Evolutionary conservation across 35 echinoderm and acorn worm species (phyloP).

Genomic region (Apostichopus californicus): DNA sequence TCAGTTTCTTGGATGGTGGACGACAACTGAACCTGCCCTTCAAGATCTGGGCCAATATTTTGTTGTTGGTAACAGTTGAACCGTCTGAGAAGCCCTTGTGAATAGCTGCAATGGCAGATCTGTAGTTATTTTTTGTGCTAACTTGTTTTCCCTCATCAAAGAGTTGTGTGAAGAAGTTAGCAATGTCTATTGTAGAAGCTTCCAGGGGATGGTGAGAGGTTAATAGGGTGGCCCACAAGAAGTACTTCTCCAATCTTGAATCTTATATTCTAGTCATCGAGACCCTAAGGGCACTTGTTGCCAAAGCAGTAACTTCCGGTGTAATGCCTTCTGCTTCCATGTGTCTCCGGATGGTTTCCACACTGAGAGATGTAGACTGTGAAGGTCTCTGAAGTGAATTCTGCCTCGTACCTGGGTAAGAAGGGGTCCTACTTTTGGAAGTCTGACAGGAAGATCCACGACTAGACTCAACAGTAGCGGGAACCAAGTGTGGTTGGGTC

Average conservation of each 20-base stretch:
- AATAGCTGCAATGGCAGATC: neutral
- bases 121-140: neutral
- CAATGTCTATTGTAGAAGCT: neutral
- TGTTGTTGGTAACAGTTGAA: too few relatives aligned
- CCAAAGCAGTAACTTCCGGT: neutral
- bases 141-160: neutral
- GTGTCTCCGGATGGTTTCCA: neutral
- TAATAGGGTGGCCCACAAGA: too few relatives aligned
- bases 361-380: constrained; percentile 3
- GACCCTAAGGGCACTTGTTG: too few relatives aligned
- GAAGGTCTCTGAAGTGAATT: neutral
- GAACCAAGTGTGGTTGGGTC: neutral
- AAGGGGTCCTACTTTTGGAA: neutral
- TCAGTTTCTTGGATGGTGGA: too few relatives aligned
- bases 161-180: too few relatives aligned
- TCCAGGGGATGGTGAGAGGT: neutral
- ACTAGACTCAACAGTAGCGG: neutral
- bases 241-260: neutral
- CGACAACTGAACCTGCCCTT: too few relatives aligned
- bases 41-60: too few relatives aligned
- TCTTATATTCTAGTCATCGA: neutral
- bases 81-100: neutral
- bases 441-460: neutral
- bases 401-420: neutral
- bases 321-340: neutral